Base-by-base conservation (phyloP, 2,113 vertebrate species). In the Empidonax alnorum region DNA sequence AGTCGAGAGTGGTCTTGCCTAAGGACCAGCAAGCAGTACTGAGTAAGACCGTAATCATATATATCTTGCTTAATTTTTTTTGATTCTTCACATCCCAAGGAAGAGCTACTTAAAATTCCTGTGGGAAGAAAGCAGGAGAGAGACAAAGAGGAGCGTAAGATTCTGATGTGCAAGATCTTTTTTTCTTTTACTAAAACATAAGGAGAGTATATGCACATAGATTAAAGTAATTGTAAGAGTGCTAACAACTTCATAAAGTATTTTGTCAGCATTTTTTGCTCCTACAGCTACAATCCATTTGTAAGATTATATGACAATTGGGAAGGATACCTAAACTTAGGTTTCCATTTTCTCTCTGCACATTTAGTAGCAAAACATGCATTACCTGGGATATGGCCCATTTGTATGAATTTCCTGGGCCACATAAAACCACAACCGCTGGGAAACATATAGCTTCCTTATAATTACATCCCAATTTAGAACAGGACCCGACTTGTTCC, bases 41-140 rank as follows among this genome's bases (percentile, higher is more conserved):
- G 98, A 95, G 97, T 76, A 53, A 98, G 97, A 35, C 96, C 97
- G 83, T 98, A 98, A 82, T 94, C 84, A 3, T 98, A 98, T 66
- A 98, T 72, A 78, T 98, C 98, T 93, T 97, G 97, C 82, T 98
- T 98, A 77, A 98, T 87, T 94, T 97, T 98, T 93, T 97, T 96
- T 19, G 94, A 97, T 77, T 98, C 97, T 96, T 97, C 94, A 89
- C 84, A 92, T 94, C 97, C 97, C 84, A 96, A 52, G 59, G 97
- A 95, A 68, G 83, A 88, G 55, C 35, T 93, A 35, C 84, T 96
- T 96, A 98, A 96, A 97, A 98, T 97, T 89, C 97, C 98, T 98
- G 97, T 63, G 65, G 58, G 53, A 94, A 96, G 92, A 95, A 91
- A 77, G 93, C 68, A 42, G 19, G 31, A 91, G 12, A 84, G 11